Evolutionary conservation across 2,797 vertebrate species (phyloP).

Genomic region (Enteromius fasciolatus): DNA sequence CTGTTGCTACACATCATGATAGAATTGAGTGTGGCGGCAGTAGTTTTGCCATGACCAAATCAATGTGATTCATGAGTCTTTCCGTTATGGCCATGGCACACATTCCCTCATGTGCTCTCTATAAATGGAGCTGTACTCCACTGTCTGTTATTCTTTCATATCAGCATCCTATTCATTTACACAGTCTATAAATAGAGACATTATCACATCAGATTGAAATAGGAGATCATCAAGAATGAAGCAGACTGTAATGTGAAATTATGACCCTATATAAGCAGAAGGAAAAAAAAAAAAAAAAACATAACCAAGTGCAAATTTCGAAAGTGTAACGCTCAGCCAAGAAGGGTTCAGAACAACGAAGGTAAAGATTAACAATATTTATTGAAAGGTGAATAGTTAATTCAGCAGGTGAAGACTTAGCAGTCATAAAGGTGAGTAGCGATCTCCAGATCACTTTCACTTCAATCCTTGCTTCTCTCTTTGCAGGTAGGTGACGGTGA

Average conservation of each 20-base stretch:
- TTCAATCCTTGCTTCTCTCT: too few relatives aligned
- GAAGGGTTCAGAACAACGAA: too few relatives aligned
- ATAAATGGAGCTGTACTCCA: slow-evolving; percentile 24
- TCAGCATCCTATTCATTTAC: slow-evolving; percentile 46
- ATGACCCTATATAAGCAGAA: neutral
- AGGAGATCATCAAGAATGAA: slow-evolving; percentile 33
- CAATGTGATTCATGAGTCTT: slow-evolving; percentile 50
- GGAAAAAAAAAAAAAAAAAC: neutral
- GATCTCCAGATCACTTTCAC: too few relatives aligned
- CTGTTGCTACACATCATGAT: slow-evolving; percentile 45
- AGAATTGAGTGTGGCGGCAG: slow-evolving; percentile 53
- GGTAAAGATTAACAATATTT: too few relatives aligned
- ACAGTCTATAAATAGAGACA: slow-evolving; percentile 52
- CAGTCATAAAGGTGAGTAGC: too few relatives aligned
- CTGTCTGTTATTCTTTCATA: slow-evolving; percentile 32
- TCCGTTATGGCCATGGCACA: slow-evolving; percentile 27
- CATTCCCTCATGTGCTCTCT: slow-evolving; percentile 10
- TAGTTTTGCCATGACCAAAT: slow-evolving; percentile 28
- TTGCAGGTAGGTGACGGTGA: too few relatives aligned
- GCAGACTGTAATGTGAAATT: slow-evolving; percentile 2
- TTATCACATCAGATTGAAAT: slow-evolving; percentile 36
- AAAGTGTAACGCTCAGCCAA: neutral
- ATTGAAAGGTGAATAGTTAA: too few relatives aligned
- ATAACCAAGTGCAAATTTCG: neutral
- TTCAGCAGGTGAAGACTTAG: too few relatives aligned